Base-by-base conservation (phyloP, 2,888 invertebrate genomes). In the Byasa hedistus region DNA sequence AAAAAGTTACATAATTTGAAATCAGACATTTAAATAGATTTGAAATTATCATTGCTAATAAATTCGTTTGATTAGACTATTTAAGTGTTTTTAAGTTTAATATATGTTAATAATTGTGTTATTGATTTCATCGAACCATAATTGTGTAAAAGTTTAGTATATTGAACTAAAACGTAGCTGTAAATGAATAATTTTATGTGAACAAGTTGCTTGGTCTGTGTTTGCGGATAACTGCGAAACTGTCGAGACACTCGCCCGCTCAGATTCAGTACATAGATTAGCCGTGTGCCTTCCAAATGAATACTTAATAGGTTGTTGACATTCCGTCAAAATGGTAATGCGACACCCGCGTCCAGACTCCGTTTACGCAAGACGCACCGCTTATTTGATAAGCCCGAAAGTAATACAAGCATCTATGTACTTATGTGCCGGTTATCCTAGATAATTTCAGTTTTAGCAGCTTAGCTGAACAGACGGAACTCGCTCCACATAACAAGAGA, bases 401-500 rank as follows among this genome's bases (percentile, higher is more conserved):
- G 32, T 72, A 76, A 80, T 77, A 82, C 80, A 83, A 82, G 80
- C 84, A 15, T n/a, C 4, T n/a, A 48, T n/a, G n/a, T 8, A 80
- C 80, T 81, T 81, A 70, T 73, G 71, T 72, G 69, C 69, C 76
- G 69, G 80, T 75, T 76, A 79, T 75, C 71, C 74, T 79, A 82
- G 78, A 83, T 77, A 83, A 79, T 84, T 86, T 86, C 79, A 80
- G 85, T 82, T 81, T 77, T 78, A 75, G 77, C 76, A 75, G 79
- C 79, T 77, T 83, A 80, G 78, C 77, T 75, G 73, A 75, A 76
- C 75, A 76, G 71, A 79, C 73, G 75, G 79, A 86, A 87, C 87
- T 79, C 80, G 86, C 86, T 87, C 82, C 75, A 83, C 83, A 86
- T 84, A 87, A 85, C 83, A 84, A 81, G 79, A 83, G 82, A 82